Conservation (phyloP, 2,797 vertebrate species). For the Sebastes diploproa region DNA sequence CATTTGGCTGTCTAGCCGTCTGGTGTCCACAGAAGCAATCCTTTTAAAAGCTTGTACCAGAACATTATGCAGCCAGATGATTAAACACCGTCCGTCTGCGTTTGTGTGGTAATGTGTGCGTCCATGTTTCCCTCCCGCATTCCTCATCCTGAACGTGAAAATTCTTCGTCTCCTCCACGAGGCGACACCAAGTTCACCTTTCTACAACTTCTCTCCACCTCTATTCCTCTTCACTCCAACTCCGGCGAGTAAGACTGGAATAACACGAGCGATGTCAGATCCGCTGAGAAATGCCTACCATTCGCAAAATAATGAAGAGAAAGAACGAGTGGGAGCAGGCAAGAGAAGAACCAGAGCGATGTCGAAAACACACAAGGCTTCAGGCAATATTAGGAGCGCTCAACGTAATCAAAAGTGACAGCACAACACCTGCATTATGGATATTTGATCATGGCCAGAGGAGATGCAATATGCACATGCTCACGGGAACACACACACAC, state of each 20-base stretch:
- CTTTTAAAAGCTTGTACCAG: slow-evolving; percentile 56
- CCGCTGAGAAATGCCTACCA: slow-evolving; percentile 36
- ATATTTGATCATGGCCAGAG: slow-evolving; percentile 67
- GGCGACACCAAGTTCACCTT: background rate
- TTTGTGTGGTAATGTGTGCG: slow-evolving; percentile 25
- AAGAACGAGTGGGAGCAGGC: slow-evolving; percentile 44
- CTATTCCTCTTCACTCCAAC: background rate
- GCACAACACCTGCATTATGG: slow-evolving; percentile 67
- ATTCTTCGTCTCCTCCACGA: slow-evolving; percentile 4
- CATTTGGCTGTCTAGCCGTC: slow-evolving; percentile 39
- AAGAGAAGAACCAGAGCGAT: slow-evolving; percentile 47
- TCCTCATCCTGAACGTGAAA: slow-evolving; percentile 30
- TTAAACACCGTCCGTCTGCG: slow-evolving; percentile 39
- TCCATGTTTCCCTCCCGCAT: background rate
- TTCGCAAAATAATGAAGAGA: slow-evolving; percentile 63
- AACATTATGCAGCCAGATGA: slow-evolving; percentile 45
- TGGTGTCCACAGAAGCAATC: slow-evolving; percentile 56
- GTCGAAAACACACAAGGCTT: slow-evolving; percentile 57
- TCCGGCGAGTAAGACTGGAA: background rate
- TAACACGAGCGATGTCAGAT: slow-evolving; percentile 24
- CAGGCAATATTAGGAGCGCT: slow-evolving; percentile 47
- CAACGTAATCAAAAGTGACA: slow-evolving; percentile 70
- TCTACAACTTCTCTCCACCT: background rate
- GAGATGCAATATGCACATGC: slow-evolving; percentile 36
- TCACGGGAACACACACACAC: background rate